Percentiles rank a stretch among this genome's conserved stretches.
phyloP scores from a whole-genome alignment of 2,113 vertebrate species.

The Neodontobutis hainanensis region DNA sequence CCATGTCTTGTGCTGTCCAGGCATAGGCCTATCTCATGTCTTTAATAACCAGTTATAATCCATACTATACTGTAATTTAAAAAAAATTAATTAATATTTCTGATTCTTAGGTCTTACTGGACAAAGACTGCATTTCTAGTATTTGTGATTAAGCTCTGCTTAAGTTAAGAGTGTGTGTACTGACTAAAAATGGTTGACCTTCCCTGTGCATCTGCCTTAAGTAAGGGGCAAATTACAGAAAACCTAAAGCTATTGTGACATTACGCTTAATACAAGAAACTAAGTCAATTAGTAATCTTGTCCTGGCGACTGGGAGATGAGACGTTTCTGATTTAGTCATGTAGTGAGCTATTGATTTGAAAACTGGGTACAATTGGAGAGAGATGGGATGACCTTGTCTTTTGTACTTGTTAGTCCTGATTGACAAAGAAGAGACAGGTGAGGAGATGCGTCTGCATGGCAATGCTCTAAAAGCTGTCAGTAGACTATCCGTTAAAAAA shows the following conservation, averaged over 20 bases:
- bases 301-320: constrained; percentile 21
- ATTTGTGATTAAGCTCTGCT: background rate
- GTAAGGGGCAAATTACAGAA: constrained; percentile 28
- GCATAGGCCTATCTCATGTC: too few relatives aligned
- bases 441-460: constrained; percentile 20
- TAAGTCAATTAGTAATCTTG: constrained; percentile 28
- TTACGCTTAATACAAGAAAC: constrained; percentile 4
- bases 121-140: too few relatives aligned
- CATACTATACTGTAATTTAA: too few relatives aligned
- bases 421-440: constrained; percentile 33
- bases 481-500: background rate
- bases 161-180: background rate
- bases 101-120: too few relatives aligned
- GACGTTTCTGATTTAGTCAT: constrained; percentile 26
- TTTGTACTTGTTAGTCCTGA: constrained; percentile 25
- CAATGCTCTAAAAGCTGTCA: constrained; percentile 11
- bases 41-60: too few relatives aligned
- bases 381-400: constrained; percentile 52
- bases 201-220: constrained; percentile 24
- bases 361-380: constrained; percentile 39
- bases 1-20: background rate
- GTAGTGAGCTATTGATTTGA: constrained; percentile 50
- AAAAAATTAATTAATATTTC: too few relatives aligned
- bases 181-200: constrained; percentile 33
- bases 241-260: background rate